phyloP scores from a whole-genome alignment of 1,140 invertebrate genomes.

The Littorina saxatilis region DNA sequence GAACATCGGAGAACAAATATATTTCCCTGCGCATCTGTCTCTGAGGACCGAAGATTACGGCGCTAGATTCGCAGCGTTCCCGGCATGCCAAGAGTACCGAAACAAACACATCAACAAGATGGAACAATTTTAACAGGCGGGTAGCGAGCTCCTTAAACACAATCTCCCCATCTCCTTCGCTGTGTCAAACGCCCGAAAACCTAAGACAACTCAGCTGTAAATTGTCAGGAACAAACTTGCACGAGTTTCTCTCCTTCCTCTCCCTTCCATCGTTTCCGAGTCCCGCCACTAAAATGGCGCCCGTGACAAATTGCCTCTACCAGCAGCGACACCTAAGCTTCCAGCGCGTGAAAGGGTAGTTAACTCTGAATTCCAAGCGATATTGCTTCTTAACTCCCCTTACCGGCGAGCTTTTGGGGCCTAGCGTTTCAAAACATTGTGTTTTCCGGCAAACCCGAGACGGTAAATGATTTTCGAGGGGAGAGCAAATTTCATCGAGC shows the following conservation, averaged over 20 bases:
- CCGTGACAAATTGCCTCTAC: conserved; percentile 30
- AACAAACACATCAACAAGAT: neutral
- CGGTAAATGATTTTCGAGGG: neutral
- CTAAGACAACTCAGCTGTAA: neutral
- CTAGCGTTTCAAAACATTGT: conserved; percentile 39
- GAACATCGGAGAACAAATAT: no score
- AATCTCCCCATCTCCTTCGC: neutral
- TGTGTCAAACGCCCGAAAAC: neutral
- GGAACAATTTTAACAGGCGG: neutral
- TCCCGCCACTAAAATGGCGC: neutral
- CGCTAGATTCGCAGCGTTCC: neutral
- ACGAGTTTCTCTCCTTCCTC: neutral
- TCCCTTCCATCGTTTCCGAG: neutral
- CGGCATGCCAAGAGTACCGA: neutral
- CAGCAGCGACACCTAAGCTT: neutral
- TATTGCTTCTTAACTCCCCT: conserved; percentile 42
- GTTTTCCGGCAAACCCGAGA: neutral
- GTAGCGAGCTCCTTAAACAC: neutral
- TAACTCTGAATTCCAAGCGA: conserved; percentile 39
- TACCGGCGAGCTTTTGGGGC: neutral
- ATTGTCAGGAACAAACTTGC: neutral
- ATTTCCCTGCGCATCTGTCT: no score
- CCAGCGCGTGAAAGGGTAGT: conserved; percentile 33
- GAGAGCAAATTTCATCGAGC: conserved; percentile 30
- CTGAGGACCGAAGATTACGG: no score